Evolutionary conservation across 2,113 vertebrate genomes (phyloP).

Genomic region (Pseudopodoces humilis): DNA sequence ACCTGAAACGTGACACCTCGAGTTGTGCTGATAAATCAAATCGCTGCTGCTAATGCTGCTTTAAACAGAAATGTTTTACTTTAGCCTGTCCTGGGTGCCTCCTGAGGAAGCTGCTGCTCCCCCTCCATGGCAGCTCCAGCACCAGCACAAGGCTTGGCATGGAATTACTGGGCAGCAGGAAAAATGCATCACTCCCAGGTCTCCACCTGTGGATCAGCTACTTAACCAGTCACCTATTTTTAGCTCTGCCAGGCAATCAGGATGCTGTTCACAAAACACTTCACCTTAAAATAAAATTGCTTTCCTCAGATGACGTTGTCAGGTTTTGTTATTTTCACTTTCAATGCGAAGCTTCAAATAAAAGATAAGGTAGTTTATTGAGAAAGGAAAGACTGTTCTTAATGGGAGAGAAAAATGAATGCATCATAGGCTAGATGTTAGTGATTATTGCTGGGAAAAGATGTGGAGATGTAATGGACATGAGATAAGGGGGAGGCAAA

Average conservation of each 20-base stretch:
- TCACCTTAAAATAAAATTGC: conserved; percentile 53
- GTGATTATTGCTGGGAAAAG: neutral
- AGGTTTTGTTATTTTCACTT: conserved; percentile 1
- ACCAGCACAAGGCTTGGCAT: neutral
- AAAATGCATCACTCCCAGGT: neutral
- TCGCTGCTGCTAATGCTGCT: neutral
- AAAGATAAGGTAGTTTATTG: neutral
- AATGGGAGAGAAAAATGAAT: neutral
- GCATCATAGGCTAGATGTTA: neutral
- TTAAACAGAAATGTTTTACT: neutral
- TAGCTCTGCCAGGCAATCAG: conserved; percentile 1
- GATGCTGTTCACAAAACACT: conserved; percentile 37
- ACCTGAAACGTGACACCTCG: fast-evolving
- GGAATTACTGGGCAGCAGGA: neutral
- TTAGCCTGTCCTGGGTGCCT: neutral
- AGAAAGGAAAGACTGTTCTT: neutral
- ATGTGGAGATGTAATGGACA: neutral
- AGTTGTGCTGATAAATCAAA: neutral
- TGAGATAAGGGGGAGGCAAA: neutral
- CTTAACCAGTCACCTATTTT: conserved; percentile 23
- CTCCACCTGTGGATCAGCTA: neutral
- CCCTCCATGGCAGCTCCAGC: neutral
- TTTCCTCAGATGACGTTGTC: conserved; percentile 33
- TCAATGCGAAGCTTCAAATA: neutral
- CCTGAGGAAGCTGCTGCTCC: neutral